A percentile compares a stretch with the other conserved stretches of the same genome.
These are phyloP conservation scores for Mongoloraphidia duomilia DNA, from an alignment of 2,888 invertebrate species.

Conservation along the genomic window DNA sequence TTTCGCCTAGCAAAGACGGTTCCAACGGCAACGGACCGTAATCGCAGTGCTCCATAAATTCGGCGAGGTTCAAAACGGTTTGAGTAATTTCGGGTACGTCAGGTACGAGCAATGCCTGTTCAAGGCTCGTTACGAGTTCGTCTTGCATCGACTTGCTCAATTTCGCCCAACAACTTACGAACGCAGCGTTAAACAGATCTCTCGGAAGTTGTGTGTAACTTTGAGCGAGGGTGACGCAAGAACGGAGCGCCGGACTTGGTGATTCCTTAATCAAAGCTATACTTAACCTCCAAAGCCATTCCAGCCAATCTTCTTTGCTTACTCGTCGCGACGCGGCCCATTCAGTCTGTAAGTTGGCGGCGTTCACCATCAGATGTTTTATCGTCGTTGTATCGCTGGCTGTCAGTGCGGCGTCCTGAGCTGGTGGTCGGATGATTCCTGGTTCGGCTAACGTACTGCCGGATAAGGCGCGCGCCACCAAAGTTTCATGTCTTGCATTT, in stretches of 20 bases:
- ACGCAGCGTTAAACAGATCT: slow-evolving; percentile 96
- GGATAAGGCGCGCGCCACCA: slow-evolving; percentile 7
- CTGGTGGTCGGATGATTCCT: neutral
- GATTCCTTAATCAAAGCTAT: slow-evolving; percentile 90
- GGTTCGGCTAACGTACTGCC: slow-evolving; percentile 11
- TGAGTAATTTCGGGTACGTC: slow-evolving; percentile 94
- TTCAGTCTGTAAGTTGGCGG: slow-evolving; percentile 70
- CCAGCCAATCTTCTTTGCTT: slow-evolving; percentile 97
- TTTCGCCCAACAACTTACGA: slow-evolving; percentile 98
- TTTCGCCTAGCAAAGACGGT: slow-evolving; percentile 71
- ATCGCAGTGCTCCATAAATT: slow-evolving; percentile 99
- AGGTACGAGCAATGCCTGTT: slow-evolving; percentile 80
- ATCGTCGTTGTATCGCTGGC: slow-evolving; percentile 58
- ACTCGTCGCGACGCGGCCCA: slow-evolving; percentile 88
- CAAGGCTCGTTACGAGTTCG: slow-evolving; percentile 73
- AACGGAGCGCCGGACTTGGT: slow-evolving; percentile 82
- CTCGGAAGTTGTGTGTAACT: slow-evolving; percentile 90
- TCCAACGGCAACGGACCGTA: slow-evolving; percentile 87
- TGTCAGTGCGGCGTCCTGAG: slow-evolving; percentile 47
- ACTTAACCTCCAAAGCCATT: slow-evolving; percentile 86
- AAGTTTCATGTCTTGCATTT: slow-evolving; percentile 33
- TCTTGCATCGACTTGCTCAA: slow-evolving; percentile 64
- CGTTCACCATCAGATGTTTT: slow-evolving; percentile 69
- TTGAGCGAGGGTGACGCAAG: slow-evolving; percentile 85
- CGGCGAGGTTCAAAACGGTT: slow-evolving; percentile 90